A percentile compares a stretch with the other conserved stretches of the same genome.
Evolutionary conservation across 2,113 vertebrate genomes (phyloP).

Genomic region (Clarias macrocephalus): DNA sequence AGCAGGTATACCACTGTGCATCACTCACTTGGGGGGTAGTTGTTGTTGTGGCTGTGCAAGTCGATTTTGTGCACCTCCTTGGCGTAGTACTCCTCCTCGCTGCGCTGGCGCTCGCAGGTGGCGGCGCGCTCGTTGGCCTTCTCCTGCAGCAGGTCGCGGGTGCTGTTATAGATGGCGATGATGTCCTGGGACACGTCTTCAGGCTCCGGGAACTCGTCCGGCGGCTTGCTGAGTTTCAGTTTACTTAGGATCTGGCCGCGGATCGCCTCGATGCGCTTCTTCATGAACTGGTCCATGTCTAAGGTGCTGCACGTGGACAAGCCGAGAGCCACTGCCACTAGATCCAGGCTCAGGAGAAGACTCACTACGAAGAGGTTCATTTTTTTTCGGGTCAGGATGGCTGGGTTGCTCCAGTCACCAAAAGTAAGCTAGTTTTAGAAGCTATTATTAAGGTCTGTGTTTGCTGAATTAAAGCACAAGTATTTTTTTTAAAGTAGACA

Average conservation of each 20-base stretch:
- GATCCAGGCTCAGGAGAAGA: constrained; percentile 84
- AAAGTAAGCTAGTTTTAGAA: not conserved
- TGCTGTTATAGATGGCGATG: constrained; percentile 97
- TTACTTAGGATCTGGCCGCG: constrained; percentile 96
- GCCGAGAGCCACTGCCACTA: constrained; percentile 83
- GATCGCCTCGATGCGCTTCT: constrained; percentile 95
- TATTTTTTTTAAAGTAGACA: not conserved
- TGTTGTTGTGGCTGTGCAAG: constrained; percentile 72
- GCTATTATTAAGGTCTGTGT: not conserved
- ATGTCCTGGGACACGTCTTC: constrained; percentile 93
- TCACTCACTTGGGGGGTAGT: constrained; percentile 87
- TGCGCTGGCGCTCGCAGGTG: constrained; percentile 88
- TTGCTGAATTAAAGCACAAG: not conserved
- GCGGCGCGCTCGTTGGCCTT: constrained; percentile 87
- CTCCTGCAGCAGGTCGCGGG: constrained; percentile 93
- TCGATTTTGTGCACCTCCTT: constrained; percentile 98
- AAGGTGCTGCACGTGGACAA: constrained; percentile 96
- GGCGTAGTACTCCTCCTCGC: constrained; percentile 94
- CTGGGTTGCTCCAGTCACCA: not conserved
- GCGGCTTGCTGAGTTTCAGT: constrained; percentile 89
- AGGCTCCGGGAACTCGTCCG: constrained; percentile 81
- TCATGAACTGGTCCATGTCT: constrained; percentile 95
- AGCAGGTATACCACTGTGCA: not conserved
- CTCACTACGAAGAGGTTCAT: constrained; percentile 89
- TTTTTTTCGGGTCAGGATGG: constrained; percentile 75